These are phyloP conservation scores for Saxidomus purpurata DNA, from an alignment of 1,140 invertebrate genomes.

Conservation along the genomic window DNA sequence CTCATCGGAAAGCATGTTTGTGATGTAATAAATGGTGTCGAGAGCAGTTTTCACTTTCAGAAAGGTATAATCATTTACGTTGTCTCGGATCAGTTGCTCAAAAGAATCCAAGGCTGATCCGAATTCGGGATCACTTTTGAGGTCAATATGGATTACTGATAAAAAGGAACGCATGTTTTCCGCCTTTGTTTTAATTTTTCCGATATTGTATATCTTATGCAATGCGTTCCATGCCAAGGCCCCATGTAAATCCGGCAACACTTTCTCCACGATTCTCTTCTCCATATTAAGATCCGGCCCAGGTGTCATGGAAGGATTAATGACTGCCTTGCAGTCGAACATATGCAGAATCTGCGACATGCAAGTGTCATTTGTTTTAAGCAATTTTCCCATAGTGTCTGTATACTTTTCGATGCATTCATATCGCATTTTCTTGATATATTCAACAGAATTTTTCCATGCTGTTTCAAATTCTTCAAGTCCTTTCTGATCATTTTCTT, in stretches of 20 bases:
- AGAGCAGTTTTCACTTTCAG: not conserved
- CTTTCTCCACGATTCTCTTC: not conserved
- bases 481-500: too few species aligned
- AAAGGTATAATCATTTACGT: not conserved
- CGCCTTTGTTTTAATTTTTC: not conserved
- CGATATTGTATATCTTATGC: not conserved
- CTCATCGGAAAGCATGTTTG: not conserved
- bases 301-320: too few species aligned
- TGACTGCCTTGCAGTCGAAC: too few species aligned
- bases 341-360: too few species aligned
- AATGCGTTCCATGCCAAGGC: not conserved
- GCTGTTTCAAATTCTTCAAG: too few species aligned
- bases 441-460: too few species aligned
- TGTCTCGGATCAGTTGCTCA: not conserved
- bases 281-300: too few species aligned
- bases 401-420: too few species aligned
- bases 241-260: not conserved
- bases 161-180: not conserved
- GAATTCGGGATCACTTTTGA: not conserved
- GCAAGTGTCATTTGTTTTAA: too few species aligned
- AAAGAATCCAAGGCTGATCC: constrained; percentile 3
- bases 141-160: not conserved
- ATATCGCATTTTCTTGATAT: too few species aligned
- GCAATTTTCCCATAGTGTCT: too few species aligned
- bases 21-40: not conserved